Base-by-base conservation (phyloP, 2,888 invertebrate genomes). In the Eupithecia inturbata region DNA sequence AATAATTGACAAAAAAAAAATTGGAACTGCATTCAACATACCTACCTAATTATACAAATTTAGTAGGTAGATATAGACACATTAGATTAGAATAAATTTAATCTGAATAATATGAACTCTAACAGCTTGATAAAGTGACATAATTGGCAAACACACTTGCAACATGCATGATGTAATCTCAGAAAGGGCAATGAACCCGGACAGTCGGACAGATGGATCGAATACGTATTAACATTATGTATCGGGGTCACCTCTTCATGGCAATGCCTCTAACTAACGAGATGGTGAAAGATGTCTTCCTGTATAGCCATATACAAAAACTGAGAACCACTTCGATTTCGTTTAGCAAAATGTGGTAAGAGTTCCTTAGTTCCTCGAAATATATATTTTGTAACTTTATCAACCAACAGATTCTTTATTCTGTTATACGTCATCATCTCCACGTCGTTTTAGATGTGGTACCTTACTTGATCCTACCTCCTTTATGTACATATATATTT, bases 201-300 rank as follows among this genome's bases (percentile, higher is more conserved):
- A 66, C 36, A 39, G 66, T 36, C 66, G n/a, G 63, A 36, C 63
- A 64, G 63, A 62, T 62, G 19, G 16, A 64, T 64, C 63, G 33
- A 33, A 64, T 64, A 64, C 22, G n/a, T 66, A 41, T 62, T 62
- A 31, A 62, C 28, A 53, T n/a, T 36, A 67, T 67, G 74, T 57
- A 74, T 64, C 62, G 57, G 41, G 70, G 71, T 14, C 71, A 68
- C 22, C 33, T 36, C 28, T 62, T 68, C 68, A 73, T 62, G 62
- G 73, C 22, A 53, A 57, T 45, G 36, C 60, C 49, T 39, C 39
- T 16, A 33, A 26, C 53, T 14, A 33, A 26, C 57, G 39, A 67
- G 22, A 49, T 39, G 39, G 16, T 69, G 64, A 64, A 70, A 45
- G 26, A 69, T 67, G 67, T 63, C 71, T 74, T 74, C 74, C 70